phyloP scores from a whole-genome alignment of 2,888 invertebrate genomes.

The Hyposoter didymator region DNA sequence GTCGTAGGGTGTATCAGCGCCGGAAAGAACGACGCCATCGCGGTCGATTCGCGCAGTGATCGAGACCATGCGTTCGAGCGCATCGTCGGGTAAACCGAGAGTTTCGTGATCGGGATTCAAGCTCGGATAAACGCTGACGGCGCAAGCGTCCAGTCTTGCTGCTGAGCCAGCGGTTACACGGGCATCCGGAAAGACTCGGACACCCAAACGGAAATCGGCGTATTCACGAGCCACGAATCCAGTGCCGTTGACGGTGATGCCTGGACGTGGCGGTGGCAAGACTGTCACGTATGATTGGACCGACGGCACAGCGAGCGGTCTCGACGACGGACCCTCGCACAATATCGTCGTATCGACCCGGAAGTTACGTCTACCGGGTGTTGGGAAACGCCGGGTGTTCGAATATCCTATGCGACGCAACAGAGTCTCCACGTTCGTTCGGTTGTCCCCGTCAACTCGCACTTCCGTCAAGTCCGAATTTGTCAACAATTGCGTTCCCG shows the following conservation, averaged over 20 bases:
- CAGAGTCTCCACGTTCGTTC: constrained; percentile 94
- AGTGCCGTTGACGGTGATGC: constrained; percentile 92
- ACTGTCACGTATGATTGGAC: constrained; percentile 95
- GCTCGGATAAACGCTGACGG: constrained; percentile 96
- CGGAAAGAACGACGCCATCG: constrained; percentile 93
- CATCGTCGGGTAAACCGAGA: constrained; percentile 90
- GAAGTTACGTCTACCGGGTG: constrained; percentile 96
- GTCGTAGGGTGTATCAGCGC: constrained; percentile 91
- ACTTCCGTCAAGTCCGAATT: constrained; percentile 94
- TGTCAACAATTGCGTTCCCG: constrained; percentile 91
- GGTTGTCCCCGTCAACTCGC: constrained; percentile 95
- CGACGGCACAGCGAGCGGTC: constrained; percentile 90
- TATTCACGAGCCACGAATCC: constrained; percentile 94
- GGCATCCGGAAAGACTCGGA: constrained; percentile 94
- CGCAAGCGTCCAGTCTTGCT: constrained; percentile 94
- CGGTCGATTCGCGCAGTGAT: constrained; percentile 95
- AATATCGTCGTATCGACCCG: constrained; percentile 92
- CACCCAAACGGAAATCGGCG: constrained; percentile 93
- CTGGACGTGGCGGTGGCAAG: constrained; percentile 93
- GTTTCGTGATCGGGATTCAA: constrained; percentile 98
- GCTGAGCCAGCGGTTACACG: constrained; percentile 88
- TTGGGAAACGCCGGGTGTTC: constrained; percentile 96
- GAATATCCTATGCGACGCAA: constrained; percentile 95
- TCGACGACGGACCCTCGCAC: constrained; percentile 90
- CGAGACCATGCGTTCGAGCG: constrained; percentile 88